Evolutionary conservation across 2,888 invertebrate genomes (phyloP).

Genomic region (Epinotia bilunana): DNA sequence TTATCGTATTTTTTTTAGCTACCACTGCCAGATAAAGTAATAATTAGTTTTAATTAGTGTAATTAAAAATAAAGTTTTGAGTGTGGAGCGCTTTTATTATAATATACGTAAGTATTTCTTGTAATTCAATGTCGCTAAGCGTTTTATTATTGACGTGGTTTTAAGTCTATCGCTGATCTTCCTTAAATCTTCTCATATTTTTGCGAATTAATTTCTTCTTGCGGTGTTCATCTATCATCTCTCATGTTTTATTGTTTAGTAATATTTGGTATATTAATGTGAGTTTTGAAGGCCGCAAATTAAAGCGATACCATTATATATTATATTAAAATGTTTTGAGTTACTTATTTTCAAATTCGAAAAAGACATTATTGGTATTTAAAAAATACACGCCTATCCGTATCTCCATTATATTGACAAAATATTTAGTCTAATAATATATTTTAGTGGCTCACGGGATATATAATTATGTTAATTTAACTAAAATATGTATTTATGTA

Average conservation of each 20-base stretch:
- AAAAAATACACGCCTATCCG: no score
- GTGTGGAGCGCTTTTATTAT: slow-evolving; percentile 16
- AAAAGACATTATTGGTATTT: no score
- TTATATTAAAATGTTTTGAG: no score
- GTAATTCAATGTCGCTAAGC: slow-evolving; percentile 6
- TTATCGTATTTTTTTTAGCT: slow-evolving; percentile 35
- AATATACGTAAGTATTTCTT: slow-evolving; percentile 30
- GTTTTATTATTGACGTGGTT: not conserved
- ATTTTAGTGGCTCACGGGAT: no score
- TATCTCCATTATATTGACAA: no score
- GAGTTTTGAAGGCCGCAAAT: not conserved
- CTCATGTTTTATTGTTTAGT: not conserved
- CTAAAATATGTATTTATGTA: no score
- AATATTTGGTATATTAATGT: not conserved
- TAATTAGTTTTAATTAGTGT: slow-evolving; percentile 40
- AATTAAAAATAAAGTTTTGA: slow-evolving; percentile 8
- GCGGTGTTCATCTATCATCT: not conserved
- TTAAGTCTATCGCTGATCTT: not conserved
- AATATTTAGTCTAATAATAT: no score
- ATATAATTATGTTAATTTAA: no score
- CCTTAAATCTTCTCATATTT: not conserved
- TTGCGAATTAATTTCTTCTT: not conserved
- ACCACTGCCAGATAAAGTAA: slow-evolving; percentile 41
- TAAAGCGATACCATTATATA: not conserved
- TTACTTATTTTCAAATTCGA: no score